These are phyloP conservation scores for Ormyrus nitidulus DNA, from an alignment of 2,888 invertebrate species.

Conservation along the genomic window DNA sequence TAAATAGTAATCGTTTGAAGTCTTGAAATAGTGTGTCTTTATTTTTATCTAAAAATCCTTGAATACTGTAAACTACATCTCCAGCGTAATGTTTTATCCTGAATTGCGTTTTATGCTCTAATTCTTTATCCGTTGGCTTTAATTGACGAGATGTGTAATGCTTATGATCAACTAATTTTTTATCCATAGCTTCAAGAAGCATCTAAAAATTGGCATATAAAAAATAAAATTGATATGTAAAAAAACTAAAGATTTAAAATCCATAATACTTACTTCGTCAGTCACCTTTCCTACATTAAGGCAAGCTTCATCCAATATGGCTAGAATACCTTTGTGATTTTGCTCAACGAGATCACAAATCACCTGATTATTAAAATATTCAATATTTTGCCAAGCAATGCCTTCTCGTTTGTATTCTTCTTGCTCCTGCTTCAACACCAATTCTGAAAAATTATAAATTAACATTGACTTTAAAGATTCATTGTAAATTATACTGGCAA, in stretches of 20 bases:
- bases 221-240: slow-evolving; percentile 4
- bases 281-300: slow-evolving; percentile 95
- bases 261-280: slow-evolving; percentile 76
- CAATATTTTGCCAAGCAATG: slow-evolving; percentile 95
- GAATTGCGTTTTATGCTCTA: slow-evolving; percentile 88
- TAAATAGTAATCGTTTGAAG: slow-evolving; percentile 93
- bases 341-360: slow-evolving; percentile 98
- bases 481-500: not conserved
- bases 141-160: slow-evolving; percentile 94
- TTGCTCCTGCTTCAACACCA: slow-evolving; percentile 98
- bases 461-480: not conserved
- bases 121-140: slow-evolving; percentile 87
- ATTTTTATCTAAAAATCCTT: slow-evolving; percentile 97
- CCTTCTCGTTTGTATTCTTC: slow-evolving; percentile 97
- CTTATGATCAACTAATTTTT: slow-evolving; percentile 88
- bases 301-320: slow-evolving; percentile 98
- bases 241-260: slow-evolving; percentile 3
- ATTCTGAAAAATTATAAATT: slow-evolving; percentile 79
- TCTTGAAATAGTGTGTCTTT: slow-evolving; percentile 98
- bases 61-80: slow-evolving; percentile 93
- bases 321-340: slow-evolving; percentile 92
- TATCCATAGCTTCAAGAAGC: slow-evolving; percentile 94
- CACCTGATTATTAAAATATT: slow-evolving; percentile 97
- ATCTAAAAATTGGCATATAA: slow-evolving; percentile 76
- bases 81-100: slow-evolving; percentile 96